A percentile compares a stretch with the other conserved stretches of the same genome.
Evolutionary conservation across 2,113 vertebrate species (phyloP).

Genomic region (western clawed frog (Xenopus tropicalis)): DNA sequence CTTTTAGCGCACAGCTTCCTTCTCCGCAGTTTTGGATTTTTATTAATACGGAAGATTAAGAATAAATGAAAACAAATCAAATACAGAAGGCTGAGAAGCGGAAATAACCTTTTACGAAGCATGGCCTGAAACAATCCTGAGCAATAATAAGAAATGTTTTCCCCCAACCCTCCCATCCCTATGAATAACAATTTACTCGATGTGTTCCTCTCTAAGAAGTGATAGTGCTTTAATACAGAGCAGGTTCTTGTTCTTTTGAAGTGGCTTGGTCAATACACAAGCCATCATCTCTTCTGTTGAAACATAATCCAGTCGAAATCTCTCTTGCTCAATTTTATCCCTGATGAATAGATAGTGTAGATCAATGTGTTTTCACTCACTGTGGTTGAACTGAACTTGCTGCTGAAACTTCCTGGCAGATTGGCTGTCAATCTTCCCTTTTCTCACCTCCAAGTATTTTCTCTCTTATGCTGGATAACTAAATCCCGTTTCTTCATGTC

Average conservation of each 20-base stretch:
- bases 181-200: background rate
- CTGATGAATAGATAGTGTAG: background rate
- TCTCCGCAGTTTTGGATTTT: too few species aligned
- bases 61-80: too few species aligned
- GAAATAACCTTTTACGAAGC: too few species aligned
- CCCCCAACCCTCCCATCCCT: background rate
- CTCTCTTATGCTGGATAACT: too few species aligned
- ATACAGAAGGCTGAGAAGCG: too few species aligned
- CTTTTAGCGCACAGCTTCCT: too few species aligned
- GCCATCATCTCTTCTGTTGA: background rate
- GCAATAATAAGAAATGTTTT: too few species aligned
- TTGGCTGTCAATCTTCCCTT: background rate
- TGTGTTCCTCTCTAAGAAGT: background rate
- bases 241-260: background rate
- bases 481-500: too few species aligned
- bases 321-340: background rate
- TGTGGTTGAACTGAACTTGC: background rate
- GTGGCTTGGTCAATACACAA: background rate
- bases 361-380: background rate
- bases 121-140: too few species aligned
- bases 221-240: too few species aligned
- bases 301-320: slow-evolving; percentile 3
- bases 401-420: background rate
- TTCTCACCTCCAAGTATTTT: background rate
- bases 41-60: too few species aligned